These are phyloP conservation scores for Leptosomus discolor DNA, from an alignment of 2,113 vertebrate genomes.

Conservation along the genomic window DNA sequence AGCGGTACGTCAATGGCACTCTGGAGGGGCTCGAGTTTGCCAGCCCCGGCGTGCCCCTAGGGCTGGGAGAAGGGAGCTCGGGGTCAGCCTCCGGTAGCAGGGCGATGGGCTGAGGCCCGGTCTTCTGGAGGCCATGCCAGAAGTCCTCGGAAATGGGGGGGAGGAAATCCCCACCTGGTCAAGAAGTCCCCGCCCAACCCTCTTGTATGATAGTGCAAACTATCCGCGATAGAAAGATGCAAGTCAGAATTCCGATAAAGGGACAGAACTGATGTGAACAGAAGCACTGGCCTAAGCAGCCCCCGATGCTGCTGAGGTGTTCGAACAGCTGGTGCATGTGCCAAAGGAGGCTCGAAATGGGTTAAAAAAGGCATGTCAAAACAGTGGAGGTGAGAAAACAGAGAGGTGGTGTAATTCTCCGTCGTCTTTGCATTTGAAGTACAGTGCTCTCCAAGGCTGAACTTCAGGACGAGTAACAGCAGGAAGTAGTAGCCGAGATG, in stretches of 20 bases:
- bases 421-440: not conserved
- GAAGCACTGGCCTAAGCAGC: accelerated
- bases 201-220: not conserved
- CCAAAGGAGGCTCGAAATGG: not conserved
- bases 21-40: accelerated
- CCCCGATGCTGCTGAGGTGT: not conserved
- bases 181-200: too few relatives aligned
- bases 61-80: too few relatives aligned
- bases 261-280: not conserved
- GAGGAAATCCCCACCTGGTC: too few relatives aligned
- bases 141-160: accelerated
- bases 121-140: not conserved
- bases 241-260: not conserved
- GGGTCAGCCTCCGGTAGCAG: too few relatives aligned
- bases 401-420: not conserved
- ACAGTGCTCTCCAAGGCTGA: not conserved
- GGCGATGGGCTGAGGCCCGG: accelerated
- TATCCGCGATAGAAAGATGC: not conserved
- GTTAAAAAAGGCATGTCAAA: not conserved
- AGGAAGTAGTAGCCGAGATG: not conserved
- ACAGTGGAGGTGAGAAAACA: not conserved
- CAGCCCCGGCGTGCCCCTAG: accelerated
- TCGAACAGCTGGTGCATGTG: accelerated
- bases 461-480: not conserved
- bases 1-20: not conserved